Conservation (phyloP, 1,140 invertebrate species). For the Muscidifurax raptorellus region DNA sequence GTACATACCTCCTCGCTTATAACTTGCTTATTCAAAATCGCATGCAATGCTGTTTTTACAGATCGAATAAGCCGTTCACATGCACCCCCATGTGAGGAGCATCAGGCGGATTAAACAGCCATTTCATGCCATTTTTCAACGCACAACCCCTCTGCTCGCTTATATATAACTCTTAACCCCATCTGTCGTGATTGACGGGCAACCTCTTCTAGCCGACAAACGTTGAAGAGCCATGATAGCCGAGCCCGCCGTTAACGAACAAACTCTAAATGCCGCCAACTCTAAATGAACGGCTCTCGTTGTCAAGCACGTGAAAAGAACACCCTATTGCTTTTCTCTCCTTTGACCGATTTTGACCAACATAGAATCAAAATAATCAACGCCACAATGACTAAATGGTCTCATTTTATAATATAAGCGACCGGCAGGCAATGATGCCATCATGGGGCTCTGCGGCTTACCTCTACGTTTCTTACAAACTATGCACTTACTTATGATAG, state of each 20-base stretch:
- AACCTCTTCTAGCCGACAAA: neutral
- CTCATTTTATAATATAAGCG: neutral
- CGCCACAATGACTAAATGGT: neutral
- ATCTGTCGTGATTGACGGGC: neutral
- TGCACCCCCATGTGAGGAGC: conserved; percentile 2
- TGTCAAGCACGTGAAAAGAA: conserved; percentile 19
- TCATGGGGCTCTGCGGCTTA: no score
- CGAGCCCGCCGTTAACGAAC: conserved; percentile 38
- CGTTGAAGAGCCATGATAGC: conserved; percentile 39
- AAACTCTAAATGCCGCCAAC: no score
- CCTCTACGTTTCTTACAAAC: no score
- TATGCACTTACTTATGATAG: no score
- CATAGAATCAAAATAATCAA: conserved; percentile 21
- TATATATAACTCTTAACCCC: neutral
- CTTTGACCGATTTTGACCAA: conserved; percentile 5
- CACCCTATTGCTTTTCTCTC: conserved; percentile 14
- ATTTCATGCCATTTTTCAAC: neutral
- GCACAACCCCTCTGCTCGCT: neutral
- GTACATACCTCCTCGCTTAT: neutral
- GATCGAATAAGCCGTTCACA: neutral
- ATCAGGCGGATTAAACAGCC: neutral
- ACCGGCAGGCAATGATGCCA: neutral
- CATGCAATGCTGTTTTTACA: neutral
- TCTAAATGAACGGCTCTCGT: conserved; percentile 52
- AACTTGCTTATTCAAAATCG: neutral